Evolutionary conservation across 2,888 invertebrate species (phyloP), one percentile per base, ranked within the genome.

Genomic region (Chirona hameri): DNA sequence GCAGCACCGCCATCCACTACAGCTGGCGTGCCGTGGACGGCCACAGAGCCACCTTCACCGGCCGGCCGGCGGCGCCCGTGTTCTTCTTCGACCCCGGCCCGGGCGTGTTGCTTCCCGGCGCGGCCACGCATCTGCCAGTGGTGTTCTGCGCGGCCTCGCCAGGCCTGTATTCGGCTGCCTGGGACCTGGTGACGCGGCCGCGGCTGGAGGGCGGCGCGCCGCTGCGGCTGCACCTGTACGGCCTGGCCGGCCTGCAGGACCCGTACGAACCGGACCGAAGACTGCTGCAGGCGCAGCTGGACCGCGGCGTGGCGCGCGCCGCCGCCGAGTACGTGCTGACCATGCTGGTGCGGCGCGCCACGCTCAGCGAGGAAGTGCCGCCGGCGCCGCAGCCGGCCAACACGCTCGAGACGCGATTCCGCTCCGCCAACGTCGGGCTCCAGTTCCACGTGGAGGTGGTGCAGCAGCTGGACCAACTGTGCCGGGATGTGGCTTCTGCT

Each of bases 261-360:
- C 82, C 79, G 52, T 79, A 72, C 79, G 57, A 55, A 10, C 79
- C 79, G 31, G 55, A 55, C 65, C 79, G 79, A n/a, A 31, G 27
- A 21, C 79, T 24, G 24, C 27, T 48, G 24, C 69, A 65, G 48
- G 7, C 15, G 9, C 7, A 29, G 39, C 65, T 46, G n/a, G 60
- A 46, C 24, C 46, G 31, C 3, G 39, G 76, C 27, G 76, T 46
- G 65, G 39, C 57, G 3, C 31, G 29, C 60, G 60, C 57, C 24
- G 76, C 76, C 27, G 39, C 69, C 57, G 24, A n/a, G 14, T 18
- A 39, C 69, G 39, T 60, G 31, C 79, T 57, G 21, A 31, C 31
- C 48, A 29, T 76, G 76, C 57, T 72, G 76, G 24, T 57, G 76
- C 57, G 72, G n/a, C 55, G 52, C 52, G 82, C 82, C 76, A 76